Evolutionary conservation across 2,797 vertebrate species (phyloP), one percentile per base, ranked within the genome.

Genomic region (Pangasius krempfi): DNA sequence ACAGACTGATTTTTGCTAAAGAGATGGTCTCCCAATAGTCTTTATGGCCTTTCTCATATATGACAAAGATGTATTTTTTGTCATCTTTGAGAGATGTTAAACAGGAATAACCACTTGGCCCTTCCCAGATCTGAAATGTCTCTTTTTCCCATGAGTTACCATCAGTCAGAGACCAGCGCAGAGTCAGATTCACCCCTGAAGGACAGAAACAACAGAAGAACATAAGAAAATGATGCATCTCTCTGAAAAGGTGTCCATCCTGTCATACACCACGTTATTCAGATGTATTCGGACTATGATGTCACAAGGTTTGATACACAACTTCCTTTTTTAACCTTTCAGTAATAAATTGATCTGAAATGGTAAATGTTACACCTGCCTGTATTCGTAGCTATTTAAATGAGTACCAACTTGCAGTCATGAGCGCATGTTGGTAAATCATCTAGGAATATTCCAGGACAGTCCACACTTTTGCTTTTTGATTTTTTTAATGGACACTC

Each of bases 21-120:
- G 97, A 97, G 89, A 98, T 92, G 3, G 96, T 96, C 93, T 98
- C 97, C 0, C 81, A 81, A 64, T 92, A 95, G 2, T 92, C 47
- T 20, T 84, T 92, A 60, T 93, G 93, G n/a, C 97, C 98, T 88
- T 98, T 98, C 93, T 98, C 98, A 0, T 97, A 98, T 86, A 98
- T 93, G 87, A 98, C 86, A 5, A 92, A 98, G 84, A 98, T 94
- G 89, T 94, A 95, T 73, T 96, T 96, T 66, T 85, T 83, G 25
- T 82, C 80, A 27, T 62, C 80, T 44, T 27, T 91, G 83, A 98
- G 90, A 0, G 96, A 92, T 0, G 97, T 96, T 76, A 98, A 93
- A 54, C 94, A 93, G 0, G 97, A 98, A 93, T 98, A 98, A 68
- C 97, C 97, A 0, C 97, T 98, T 13, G 97, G 96, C 0, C 97